Percentiles rank a stretch among this genome's conserved stretches.
These are phyloP conservation scores for Simalia tracyae DNA, from an alignment of 2,797 vertebrate species.

Conservation along the genomic window DNA sequence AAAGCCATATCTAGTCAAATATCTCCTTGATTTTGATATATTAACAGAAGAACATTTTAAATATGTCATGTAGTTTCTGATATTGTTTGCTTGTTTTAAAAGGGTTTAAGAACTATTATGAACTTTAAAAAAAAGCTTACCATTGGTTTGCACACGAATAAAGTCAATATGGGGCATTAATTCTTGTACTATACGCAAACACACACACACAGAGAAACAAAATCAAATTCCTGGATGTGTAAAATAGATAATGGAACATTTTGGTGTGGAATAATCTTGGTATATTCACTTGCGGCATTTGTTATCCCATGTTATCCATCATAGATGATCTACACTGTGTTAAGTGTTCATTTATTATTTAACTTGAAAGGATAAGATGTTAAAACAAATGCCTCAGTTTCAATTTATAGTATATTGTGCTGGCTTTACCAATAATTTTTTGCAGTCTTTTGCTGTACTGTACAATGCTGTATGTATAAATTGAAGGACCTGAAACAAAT, in stretches of 20 bases:
- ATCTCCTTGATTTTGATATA: conserved; percentile 86
- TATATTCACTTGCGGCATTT: conserved; percentile 67
- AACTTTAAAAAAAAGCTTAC: conserved; percentile 87
- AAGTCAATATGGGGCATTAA: conserved; percentile 91
- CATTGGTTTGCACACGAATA: conserved; percentile 93
- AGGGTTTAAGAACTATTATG: conserved; percentile 80
- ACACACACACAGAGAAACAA: conserved; percentile 7
- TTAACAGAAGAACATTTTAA: conserved; percentile 82
- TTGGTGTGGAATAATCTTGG: conserved; percentile 68
- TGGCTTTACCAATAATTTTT: conserved; percentile 85
- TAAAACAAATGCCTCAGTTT: conserved; percentile 81
- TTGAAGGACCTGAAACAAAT: conserved; percentile 87
- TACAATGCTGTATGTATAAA: conserved; percentile 87
- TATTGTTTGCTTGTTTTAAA: conserved; percentile 81
- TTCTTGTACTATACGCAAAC: conserved; percentile 79
- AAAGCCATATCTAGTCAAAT: conserved; percentile 98
- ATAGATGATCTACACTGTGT: conserved; percentile 69
- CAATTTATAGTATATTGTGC: conserved; percentile 82
- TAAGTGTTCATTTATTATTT: conserved; percentile 76
- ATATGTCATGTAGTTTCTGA: conserved; percentile 82
- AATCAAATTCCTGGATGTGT: conserved; percentile 70
- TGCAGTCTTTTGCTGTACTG: conserved; percentile 84
- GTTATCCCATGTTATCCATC: conserved; percentile 65
- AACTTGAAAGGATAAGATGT: conserved; percentile 76
- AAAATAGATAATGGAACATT: conserved; percentile 75